phyloP scores from a whole-genome alignment of 2,888 invertebrate genomes.

The Lumbricus terrestris region DNA sequence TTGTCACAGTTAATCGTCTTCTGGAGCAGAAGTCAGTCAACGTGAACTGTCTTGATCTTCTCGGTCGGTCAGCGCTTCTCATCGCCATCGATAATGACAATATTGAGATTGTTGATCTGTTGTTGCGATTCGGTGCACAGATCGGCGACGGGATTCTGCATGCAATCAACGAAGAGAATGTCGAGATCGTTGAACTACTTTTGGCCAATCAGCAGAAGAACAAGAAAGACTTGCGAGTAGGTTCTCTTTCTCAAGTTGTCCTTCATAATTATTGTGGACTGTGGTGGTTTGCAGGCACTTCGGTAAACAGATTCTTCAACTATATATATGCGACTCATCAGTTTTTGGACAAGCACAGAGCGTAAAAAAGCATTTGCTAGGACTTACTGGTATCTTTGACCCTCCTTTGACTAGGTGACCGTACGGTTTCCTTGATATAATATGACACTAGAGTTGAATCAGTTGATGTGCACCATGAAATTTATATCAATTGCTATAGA shows the following conservation, averaged over 20 bases:
- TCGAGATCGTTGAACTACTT: slow-evolving; percentile 64
- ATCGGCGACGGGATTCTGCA: slow-evolving; percentile 85
- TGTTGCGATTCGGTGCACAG: slow-evolving; percentile 68
- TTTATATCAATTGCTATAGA: too few species aligned
- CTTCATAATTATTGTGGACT: background rate
- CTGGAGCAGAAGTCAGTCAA: slow-evolving; percentile 43
- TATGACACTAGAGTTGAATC: too few species aligned
- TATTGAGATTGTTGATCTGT: background rate
- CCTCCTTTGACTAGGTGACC: too few species aligned
- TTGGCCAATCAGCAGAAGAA: slow-evolving; percentile 12
- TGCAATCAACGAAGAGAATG: slow-evolving; percentile 92
- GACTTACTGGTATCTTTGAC: too few species aligned
- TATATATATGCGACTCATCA: too few species aligned
- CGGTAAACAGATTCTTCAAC: too few species aligned
- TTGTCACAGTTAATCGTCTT: slow-evolving; percentile 73
- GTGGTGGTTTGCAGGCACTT: background rate
- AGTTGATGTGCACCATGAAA: too few species aligned
- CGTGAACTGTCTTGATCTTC: background rate
- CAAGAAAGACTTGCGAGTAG: slow-evolving; percentile 7
- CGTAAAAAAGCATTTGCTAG: too few species aligned
- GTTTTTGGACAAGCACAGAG: too few species aligned
- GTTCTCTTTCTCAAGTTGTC: background rate
- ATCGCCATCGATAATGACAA: slow-evolving; percentile 3
- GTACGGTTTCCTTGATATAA: too few species aligned
- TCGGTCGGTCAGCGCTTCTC: background rate